These are phyloP conservation scores for Macrostomum cliftonense DNA, from an alignment of 2,888 invertebrate genomes.

Conservation along the genomic window DNA sequence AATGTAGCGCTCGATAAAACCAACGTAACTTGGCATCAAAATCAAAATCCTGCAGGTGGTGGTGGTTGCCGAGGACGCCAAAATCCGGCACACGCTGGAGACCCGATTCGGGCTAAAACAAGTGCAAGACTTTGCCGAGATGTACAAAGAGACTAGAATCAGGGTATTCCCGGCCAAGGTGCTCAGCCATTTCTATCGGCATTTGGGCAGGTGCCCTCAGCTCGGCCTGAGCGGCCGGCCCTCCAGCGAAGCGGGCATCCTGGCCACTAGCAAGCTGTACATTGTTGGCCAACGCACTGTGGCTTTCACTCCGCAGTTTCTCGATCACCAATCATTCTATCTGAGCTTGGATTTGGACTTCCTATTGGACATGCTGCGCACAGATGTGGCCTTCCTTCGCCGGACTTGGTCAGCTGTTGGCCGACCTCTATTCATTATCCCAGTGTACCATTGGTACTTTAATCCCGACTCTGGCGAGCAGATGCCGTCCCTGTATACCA, in stretches of 20 bases:
- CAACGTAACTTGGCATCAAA: too few relatives aligned
- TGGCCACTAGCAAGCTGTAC: slow-evolving; percentile 92
- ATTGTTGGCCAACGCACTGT: slow-evolving; percentile 72
- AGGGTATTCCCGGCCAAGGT: slow-evolving; percentile 92
- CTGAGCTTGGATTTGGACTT: slow-evolving; percentile 91
- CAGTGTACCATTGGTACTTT: slow-evolving; percentile 18
- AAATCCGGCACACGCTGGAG: slow-evolving; percentile 65
- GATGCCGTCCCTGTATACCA: slow-evolving; percentile 69
- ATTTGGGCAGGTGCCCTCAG: slow-evolving; percentile 56
- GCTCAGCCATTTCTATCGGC: slow-evolving; percentile 79
- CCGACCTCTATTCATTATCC: slow-evolving; percentile 48
- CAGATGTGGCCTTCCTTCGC: slow-evolving; percentile 90
- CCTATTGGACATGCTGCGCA: slow-evolving; percentile 89
- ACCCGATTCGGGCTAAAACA: not conserved
- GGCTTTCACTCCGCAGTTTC: slow-evolving; percentile 92
- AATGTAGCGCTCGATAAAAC: too few relatives aligned
- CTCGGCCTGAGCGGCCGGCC: slow-evolving; percentile 80
- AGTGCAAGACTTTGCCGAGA: slow-evolving; percentile 73
- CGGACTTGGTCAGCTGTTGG: slow-evolving; percentile 95
- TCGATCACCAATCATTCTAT: slow-evolving; percentile 92
- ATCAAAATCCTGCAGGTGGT: slow-evolving; percentile 46
- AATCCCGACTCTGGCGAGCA: not conserved
- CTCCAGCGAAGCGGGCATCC: slow-evolving; percentile 80
- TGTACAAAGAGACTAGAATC: slow-evolving; percentile 53
- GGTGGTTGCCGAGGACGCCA: slow-evolving; percentile 77